phyloP scores from a whole-genome alignment of 2,113 vertebrate genomes.

The Pampusana beccarii region DNA sequence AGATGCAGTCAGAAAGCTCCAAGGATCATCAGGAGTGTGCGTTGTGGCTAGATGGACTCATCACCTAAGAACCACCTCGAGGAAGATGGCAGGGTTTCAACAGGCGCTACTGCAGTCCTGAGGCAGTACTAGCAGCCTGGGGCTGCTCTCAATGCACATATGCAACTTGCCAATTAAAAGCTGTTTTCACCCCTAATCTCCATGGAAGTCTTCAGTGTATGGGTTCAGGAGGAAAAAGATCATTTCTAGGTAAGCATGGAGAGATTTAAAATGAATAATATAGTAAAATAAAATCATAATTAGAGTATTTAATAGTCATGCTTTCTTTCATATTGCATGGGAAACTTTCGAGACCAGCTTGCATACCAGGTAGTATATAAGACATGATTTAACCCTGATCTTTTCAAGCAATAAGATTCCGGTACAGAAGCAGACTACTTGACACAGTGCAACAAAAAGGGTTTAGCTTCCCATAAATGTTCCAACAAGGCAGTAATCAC shows the following conservation, averaged over 20 bases:
- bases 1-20: not conserved
- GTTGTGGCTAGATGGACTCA: rapidly evolving
- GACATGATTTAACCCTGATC: not conserved
- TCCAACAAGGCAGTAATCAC: not conserved
- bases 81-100: not conserved
- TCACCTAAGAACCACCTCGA: not conserved
- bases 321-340: not conserved
- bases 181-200: not conserved
- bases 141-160: not conserved
- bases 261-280: not conserved
- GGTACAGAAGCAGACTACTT: not conserved
- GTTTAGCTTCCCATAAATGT: not conserved
- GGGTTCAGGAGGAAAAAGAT: not conserved
- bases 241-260: not conserved
- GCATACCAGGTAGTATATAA: not conserved
- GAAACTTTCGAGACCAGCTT: not conserved
- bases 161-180: not conserved
- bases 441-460: not conserved
- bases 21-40: not conserved
- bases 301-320: not conserved
- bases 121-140: not conserved
- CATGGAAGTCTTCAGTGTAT: not conserved
- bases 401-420: not conserved
- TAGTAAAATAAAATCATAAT: not conserved
- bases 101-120: not conserved